phyloP scores from a whole-genome alignment of 2,888 invertebrate genomes.

The Monopis laevigella region DNA sequence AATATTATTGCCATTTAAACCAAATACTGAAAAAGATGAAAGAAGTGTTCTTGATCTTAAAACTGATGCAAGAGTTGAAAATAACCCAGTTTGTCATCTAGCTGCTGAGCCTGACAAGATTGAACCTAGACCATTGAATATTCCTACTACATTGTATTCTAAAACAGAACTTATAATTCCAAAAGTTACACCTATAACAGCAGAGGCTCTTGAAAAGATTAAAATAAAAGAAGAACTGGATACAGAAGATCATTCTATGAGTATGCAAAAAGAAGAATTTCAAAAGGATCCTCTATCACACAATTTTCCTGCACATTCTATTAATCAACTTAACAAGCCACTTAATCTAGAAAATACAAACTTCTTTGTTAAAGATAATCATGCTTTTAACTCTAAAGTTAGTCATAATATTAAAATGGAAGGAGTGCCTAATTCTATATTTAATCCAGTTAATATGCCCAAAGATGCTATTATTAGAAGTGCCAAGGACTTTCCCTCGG shows the following conservation, averaged over 20 bases:
- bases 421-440: constrained; percentile 48
- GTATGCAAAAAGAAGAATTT: constrained; percentile 54
- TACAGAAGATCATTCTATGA: constrained; percentile 47
- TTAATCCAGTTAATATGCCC: constrained; percentile 51
- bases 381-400: constrained; percentile 53
- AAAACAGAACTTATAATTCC: constrained; percentile 73
- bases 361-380: constrained; percentile 57
- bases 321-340: constrained; percentile 47
- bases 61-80: constrained; percentile 33
- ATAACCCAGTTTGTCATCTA: too few relatives aligned
- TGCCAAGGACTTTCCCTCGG: constrained; percentile 48
- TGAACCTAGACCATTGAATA: constrained; percentile 36
- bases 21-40: constrained; percentile 43
- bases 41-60: constrained; percentile 48
- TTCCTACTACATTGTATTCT: constrained; percentile 42
- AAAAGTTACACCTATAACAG: constrained; percentile 65
- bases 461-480: constrained; percentile 52
- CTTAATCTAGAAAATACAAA: constrained; percentile 56
- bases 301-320: constrained; percentile 41
- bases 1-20: constrained; percentile 39
- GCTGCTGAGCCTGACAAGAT: constrained; percentile 39
- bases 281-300: constrained; percentile 57
- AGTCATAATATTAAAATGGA: constrained; percentile 55
- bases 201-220: constrained; percentile 55
- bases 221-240: constrained; percentile 64